These are phyloP conservation scores for Metallyticus violacea DNA, from an alignment of 2,888 invertebrate species.

Conservation along the genomic window DNA sequence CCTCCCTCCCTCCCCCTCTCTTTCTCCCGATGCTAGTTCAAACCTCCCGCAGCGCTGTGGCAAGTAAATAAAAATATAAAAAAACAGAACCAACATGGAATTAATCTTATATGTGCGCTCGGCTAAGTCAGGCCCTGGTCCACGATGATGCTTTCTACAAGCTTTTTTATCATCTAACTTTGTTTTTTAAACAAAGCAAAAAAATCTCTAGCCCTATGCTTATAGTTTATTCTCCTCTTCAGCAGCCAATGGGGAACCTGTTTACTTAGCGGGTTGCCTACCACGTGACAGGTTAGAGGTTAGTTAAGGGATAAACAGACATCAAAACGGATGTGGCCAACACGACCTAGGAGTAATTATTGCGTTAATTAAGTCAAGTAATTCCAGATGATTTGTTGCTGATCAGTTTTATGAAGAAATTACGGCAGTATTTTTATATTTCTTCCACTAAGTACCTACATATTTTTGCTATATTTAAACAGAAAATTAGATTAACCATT, in stretches of 20 bases:
- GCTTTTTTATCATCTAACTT: neutral
- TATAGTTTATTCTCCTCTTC: slow-evolving; percentile 11
- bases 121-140: neutral
- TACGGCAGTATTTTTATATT: no score
- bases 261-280: slow-evolving; percentile 12
- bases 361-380: neutral
- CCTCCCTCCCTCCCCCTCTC: neutral
- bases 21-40: neutral
- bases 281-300: slow-evolving; percentile 18
- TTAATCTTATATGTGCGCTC: slow-evolving; percentile 20
- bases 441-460: no score
- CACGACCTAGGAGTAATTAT: neutral
- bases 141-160: neutral
- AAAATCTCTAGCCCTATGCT: neutral
- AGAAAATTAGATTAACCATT: no score
- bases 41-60: slow-evolving; percentile 14
- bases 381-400: neutral
- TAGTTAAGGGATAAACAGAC: slow-evolving; percentile 1
- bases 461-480: no score
- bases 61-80: slow-evolving; percentile 22
- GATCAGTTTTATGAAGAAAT: neutral
- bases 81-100: slow-evolving; percentile 12
- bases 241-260: slow-evolving; percentile 18
- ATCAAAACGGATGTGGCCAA: neutral
- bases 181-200: neutral